phyloP scores from a whole-genome alignment of 1,140 invertebrate genomes.

The Drosophila tristis region DNA sequence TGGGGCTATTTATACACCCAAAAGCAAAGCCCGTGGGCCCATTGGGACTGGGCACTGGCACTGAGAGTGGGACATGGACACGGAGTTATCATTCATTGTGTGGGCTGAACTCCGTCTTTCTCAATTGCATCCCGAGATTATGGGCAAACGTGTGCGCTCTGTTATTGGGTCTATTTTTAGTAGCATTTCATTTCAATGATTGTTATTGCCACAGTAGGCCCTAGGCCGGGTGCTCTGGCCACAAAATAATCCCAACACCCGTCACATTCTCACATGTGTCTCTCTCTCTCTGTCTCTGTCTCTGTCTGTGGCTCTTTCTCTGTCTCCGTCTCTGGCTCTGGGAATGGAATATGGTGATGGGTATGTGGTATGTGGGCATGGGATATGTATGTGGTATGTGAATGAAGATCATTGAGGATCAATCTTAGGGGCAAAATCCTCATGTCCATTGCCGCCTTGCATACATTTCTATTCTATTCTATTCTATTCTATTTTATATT shows the following conservation, averaged over 20 bases:
- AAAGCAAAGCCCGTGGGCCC: too few relatives aligned
- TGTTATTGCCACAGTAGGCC: conserved; percentile 45
- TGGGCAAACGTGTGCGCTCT: conserved; percentile 44
- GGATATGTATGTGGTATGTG: not conserved
- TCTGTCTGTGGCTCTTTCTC: conserved; percentile 34
- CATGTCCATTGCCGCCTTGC: conserved; percentile 24
- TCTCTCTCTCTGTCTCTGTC: conserved; percentile 14
- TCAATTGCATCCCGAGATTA: conserved; percentile 54
- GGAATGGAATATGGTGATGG: conserved; percentile 5
- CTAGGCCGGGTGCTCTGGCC: conserved; percentile 20
- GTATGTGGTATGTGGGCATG: too few relatives aligned
- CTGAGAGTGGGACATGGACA: conserved; percentile 21
- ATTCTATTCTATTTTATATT: conserved; percentile 23
- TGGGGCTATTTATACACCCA: too few relatives aligned
- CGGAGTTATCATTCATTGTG: conserved; percentile 41
- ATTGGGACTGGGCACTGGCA: too few relatives aligned
- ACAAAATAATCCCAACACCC: conserved; percentile 72
- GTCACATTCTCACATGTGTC: conserved; percentile 73
- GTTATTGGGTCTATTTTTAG: conserved; percentile 61
- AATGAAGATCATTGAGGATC: conserved; percentile 13
- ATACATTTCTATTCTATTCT: conserved; percentile 35
- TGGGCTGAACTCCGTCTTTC: not conserved
- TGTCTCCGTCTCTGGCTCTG: conserved; percentile 35
- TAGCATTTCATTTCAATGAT: conserved; percentile 47
- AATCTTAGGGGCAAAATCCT: conserved; percentile 37